phyloP scores from a whole-genome alignment of 2,888 invertebrate genomes.

The Plagodis dolabraria region DNA sequence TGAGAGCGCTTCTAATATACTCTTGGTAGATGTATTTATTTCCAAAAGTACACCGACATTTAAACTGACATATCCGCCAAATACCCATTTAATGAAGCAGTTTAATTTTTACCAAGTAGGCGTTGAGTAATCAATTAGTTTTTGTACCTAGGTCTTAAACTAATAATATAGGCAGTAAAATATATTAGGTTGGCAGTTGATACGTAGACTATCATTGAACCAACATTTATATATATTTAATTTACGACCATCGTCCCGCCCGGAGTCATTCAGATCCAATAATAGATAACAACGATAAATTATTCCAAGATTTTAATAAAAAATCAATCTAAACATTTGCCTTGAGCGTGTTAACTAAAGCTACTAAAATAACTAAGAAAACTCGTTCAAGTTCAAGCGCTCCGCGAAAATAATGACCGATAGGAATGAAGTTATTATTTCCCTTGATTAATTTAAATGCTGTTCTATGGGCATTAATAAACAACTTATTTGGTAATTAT shows the following conservation, averaged over 20 bases:
- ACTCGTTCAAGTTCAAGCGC: slow-evolving; percentile 19
- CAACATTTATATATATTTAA: slow-evolving; percentile 29
- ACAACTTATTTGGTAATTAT: slow-evolving; percentile 68
- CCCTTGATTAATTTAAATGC: slow-evolving; percentile 64
- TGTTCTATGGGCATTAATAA: slow-evolving; percentile 60
- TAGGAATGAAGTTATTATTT: slow-evolving; percentile 61
- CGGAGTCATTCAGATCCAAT: slow-evolving; percentile 27
- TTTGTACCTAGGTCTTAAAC: slow-evolving; percentile 1
- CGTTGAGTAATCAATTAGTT: background rate
- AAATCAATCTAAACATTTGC: slow-evolving; percentile 30
- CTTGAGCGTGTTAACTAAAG: slow-evolving; percentile 21
- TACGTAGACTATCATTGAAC: slow-evolving; percentile 18
- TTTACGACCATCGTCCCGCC: slow-evolving; percentile 26
- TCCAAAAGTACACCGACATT: too few relatives aligned
- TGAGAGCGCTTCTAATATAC: too few relatives aligned
- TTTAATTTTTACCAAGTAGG: slow-evolving; percentile 1
- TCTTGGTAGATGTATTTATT: too few relatives aligned
- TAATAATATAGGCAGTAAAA: slow-evolving; percentile 3
- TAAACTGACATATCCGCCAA: too few relatives aligned
- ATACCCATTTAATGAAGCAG: too few relatives aligned
- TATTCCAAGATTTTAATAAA: slow-evolving; percentile 29
- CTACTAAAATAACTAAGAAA: slow-evolving; percentile 1
- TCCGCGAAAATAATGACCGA: slow-evolving; percentile 47
- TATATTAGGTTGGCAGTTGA: slow-evolving; percentile 4
- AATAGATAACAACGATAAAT: slow-evolving; percentile 30